Base-by-base conservation (phyloP, 35 echinoderm and acorn worm species). In the Ophioderma brevispina region DNA sequence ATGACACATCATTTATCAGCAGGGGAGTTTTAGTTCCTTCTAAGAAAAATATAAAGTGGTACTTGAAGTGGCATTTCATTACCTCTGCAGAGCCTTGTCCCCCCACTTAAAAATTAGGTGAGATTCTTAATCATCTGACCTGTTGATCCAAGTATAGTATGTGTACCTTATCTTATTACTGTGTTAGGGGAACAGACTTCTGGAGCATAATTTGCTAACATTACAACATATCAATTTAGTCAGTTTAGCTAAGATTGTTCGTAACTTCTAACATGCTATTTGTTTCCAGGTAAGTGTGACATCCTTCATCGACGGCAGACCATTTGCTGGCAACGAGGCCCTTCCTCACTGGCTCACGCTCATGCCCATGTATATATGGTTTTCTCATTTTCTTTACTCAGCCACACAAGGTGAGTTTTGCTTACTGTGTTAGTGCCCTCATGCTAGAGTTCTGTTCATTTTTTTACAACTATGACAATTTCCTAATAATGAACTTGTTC, bases 331-430 rank as follows among this genome's bases (percentile, higher is more conserved):
- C 31, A 35, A 40, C 13, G 81, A 76, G 55, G 38, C 55, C 41
- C 56, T 98, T 39, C 96, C 96, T n/a, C 23, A 77, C 38, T 98
- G 93, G 93, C 79, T 98, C 10, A 90, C 87, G 0, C 81, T 98
- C 30, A 36, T 92, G 25, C 88, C 93, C 33, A 92, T 98, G 93
- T 98, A 98, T 76, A 82, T 98, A 32, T 98, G 96, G 96, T 87
- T 94, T 78, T 33, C n/a, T 98, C 10, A 83, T 98, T 0, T 98
- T 98, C 75, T 98, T 98, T 76, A 94, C 93, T 31, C 90, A 92
- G 77, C 93, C 96, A 23, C 96, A 98, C 64, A 98, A 98, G 93
- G 96, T 98, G 43, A 0, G 56, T 52, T 52, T 52, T 52, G n/a
- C n/a, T n/a, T n/a, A n/a, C n/a, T n/a, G n/a, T n/a, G n/a, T n/a